A percentile compares a stretch with the other conserved stretches of the same genome.
phyloP scores from a whole-genome alignment of 2,888 invertebrate genomes.

The Muschampia plurimacula region DNA sequence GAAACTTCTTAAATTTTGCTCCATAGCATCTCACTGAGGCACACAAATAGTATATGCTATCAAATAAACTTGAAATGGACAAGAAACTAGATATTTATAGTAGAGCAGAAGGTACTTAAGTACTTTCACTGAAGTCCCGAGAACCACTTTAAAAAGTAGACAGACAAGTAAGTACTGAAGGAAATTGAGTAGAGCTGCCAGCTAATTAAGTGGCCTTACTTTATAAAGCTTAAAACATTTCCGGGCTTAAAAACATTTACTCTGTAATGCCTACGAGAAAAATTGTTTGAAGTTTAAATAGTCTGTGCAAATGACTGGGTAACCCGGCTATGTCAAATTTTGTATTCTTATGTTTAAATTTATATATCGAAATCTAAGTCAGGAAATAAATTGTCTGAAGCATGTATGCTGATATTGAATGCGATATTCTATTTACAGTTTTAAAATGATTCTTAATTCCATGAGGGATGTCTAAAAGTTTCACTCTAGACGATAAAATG shows the following conservation, averaged over 20 bases:
- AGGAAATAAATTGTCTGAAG: neutral
- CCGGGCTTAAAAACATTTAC: constrained; percentile 1
- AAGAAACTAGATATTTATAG: neutral
- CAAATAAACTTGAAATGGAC: neutral
- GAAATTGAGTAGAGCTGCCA: constrained; percentile 14
- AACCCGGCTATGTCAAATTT: neutral
- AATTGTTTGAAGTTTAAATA: constrained; percentile 13
- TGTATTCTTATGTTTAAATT: neutral
- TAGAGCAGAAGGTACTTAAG: constrained; percentile 1
- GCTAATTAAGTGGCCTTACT: constrained; percentile 18
- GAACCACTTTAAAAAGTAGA: constrained; percentile 16
- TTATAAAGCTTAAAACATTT: constrained; percentile 21
- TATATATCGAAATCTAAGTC: neutral
- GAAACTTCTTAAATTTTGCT: too few relatives aligned
- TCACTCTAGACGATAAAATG: too few relatives aligned
- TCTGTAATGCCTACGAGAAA: constrained; percentile 9
- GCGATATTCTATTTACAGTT: too few relatives aligned
- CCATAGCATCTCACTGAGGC: too few relatives aligned
- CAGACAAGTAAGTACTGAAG: constrained; percentile 12
- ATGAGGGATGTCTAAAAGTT: too few relatives aligned
- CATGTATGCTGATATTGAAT: too few relatives aligned
- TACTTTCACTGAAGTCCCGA: neutral
- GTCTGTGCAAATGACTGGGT: neutral
- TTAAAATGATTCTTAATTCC: too few relatives aligned
- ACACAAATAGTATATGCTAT: too few relatives aligned